phyloP scores from a whole-genome alignment of 2,797 vertebrate genomes.

The Lophura swinhoii region DNA sequence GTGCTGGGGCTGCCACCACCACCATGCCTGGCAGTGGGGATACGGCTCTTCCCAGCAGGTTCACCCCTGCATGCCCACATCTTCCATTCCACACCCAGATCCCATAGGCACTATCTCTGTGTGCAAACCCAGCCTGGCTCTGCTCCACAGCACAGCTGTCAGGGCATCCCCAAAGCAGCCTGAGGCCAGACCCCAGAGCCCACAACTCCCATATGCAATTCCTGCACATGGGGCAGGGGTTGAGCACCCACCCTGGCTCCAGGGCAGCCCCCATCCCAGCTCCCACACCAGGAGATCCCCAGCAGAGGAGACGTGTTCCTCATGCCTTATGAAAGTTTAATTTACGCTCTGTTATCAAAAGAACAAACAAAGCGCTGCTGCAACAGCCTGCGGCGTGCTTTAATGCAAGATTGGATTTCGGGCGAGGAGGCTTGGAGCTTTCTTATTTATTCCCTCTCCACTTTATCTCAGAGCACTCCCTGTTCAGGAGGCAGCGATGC shows the following conservation, averaged over 20 bases:
- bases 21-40: not conserved
- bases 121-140: not conserved
- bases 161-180: not conserved
- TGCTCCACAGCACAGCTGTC: not conserved
- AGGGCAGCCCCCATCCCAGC: not conserved
- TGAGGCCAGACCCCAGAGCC: no score
- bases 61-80: not conserved
- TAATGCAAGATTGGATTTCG: constrained; percentile 60
- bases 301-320: not conserved
- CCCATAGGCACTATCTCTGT: not conserved
- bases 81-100: not conserved
- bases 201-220: not conserved
- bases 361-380: constrained; percentile 69
- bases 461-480: not conserved
- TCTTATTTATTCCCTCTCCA: constrained; percentile 40
- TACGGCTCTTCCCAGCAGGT: not conserved
- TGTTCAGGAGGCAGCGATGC: not conserved
- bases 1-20: not conserved
- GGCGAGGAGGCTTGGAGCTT: constrained; percentile 20
- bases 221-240: not conserved
- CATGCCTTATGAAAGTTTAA: constrained; percentile 68
- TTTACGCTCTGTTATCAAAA: constrained; percentile 52
- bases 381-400: constrained; percentile 51
- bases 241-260: not conserved
- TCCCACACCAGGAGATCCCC: not conserved